Base-by-base conservation (phyloP, 2,888 invertebrate species). In the Rotaria magnacalcarata region DNA sequence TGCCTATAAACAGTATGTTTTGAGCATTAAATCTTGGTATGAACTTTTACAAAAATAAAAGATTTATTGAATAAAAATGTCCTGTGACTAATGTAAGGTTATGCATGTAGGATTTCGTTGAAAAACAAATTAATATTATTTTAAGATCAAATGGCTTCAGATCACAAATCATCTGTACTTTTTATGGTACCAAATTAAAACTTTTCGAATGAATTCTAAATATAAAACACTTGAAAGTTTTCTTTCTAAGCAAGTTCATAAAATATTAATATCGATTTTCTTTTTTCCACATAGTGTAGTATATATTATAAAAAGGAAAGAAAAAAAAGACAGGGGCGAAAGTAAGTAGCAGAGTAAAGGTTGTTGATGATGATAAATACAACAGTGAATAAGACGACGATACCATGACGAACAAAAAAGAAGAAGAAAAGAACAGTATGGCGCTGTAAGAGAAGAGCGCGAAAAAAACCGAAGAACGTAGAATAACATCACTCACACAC, bases 321-420 rank as follows among this genome's bases (percentile, higher is more conserved):
- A 54, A 21, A 41, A 34, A 67, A 67, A 34, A 67, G 34, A 67
- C 67, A 67, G 67, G 67, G 67, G 34, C 67, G 34, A 67, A 67
- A 67, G 67, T 67, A 67, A 67, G 67, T 67, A 67, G 67, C 34
- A 67, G 67, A 67, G 56, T 56, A 56, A 8, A 67, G 67, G 67
- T 34, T 67, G 67, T 67, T 67, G 67, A 67, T 67, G 67, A 67
- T 67, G 67, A 67, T 67, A 67, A 67, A 67, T 34, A 67, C 67
- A 67, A 67, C 67, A 67, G 67, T 67, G 67, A 67, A 67, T 67
- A 67, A 67, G 34, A 67, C 67, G 67, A 67, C 67, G 67, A 67
- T 67, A 67, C 67, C 67, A 67, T 67, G 67, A 67, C 67, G 67
- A 67, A 67, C 67, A 67, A 67, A 67, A 27, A 41, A 67, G 67